A percentile compares a stretch with the other conserved stretches of the same genome.
These are phyloP conservation scores for Neoscelio sp. DNA, from an alignment of 2,888 invertebrate species.

Conservation along the genomic window DNA sequence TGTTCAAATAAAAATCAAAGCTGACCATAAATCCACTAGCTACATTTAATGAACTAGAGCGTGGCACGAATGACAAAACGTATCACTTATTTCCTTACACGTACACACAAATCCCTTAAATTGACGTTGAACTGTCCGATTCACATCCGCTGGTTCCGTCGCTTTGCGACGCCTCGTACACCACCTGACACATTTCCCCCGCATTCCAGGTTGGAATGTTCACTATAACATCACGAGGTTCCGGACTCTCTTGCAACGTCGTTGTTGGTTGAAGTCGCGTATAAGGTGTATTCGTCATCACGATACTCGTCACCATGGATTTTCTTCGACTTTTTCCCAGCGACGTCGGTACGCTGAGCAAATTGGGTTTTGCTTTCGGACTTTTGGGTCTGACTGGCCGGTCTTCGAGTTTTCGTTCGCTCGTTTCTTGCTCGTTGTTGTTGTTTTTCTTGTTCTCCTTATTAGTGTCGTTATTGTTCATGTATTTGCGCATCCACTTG, in stretches of 20 bases:
- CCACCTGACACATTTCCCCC: constrained; percentile 29
- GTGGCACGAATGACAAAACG: too few relatives aligned
- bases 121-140: constrained; percentile 79
- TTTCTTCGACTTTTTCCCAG: constrained; percentile 65
- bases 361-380: constrained; percentile 40
- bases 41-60: too few relatives aligned
- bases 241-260: constrained; percentile 43
- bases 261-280: constrained; percentile 53
- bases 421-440: constrained; percentile 57
- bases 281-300: constrained; percentile 69
- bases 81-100: too few relatives aligned
- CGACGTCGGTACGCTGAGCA: constrained; percentile 39
- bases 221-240: constrained; percentile 50
- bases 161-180: constrained; percentile 48
- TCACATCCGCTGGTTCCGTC: constrained; percentile 74
- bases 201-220: constrained; percentile 52
- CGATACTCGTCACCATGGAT: constrained; percentile 69
- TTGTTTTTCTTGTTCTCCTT: constrained; percentile 62
- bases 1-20: too few relatives aligned
- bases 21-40: too few relatives aligned
- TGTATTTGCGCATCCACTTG: constrained; percentile 79
- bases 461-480: constrained; percentile 72
- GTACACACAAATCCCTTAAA: constrained; percentile 67
- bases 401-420: constrained; percentile 45
- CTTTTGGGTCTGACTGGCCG: constrained; percentile 26